Conservation (phyloP, 1,140 invertebrate species). For the Caenorhabditis latens region DNA sequence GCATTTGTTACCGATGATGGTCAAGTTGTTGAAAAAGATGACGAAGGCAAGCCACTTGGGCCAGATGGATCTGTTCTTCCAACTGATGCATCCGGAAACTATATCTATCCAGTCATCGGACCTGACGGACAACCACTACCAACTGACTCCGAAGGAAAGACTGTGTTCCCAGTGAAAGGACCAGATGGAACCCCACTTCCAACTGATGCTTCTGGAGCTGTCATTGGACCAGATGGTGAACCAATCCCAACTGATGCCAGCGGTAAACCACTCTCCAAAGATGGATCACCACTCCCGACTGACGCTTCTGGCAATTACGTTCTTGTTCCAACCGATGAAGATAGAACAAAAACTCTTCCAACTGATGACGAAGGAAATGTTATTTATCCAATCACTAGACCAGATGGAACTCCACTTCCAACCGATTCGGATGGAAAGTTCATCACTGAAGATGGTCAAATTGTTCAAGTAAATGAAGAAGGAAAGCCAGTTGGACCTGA, state of each 20-base stretch:
- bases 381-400: constrained; percentile 59
- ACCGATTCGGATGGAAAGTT: constrained; percentile 63
- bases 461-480: constrained; percentile 39
- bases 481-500: constrained; percentile 64
- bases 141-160: constrained; percentile 60
- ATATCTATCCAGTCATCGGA: constrained; percentile 61
- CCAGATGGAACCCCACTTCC: constrained; percentile 60
- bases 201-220: constrained; percentile 56
- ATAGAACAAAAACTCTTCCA: constrained; percentile 19
- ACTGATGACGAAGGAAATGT: constrained; percentile 54
- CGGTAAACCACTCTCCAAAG: constrained; percentile 60
- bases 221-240: constrained; percentile 61
- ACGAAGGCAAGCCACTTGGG: constrained; percentile 62
- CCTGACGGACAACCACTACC: constrained; percentile 59
- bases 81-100: constrained; percentile 59
- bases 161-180: constrained; percentile 50
- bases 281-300: constrained; percentile 63
- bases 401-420: constrained; percentile 66
- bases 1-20: constrained; percentile 23
- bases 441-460: constrained; percentile 42
- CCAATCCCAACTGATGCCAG: constrained; percentile 62
- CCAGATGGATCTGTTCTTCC: constrained; percentile 62
- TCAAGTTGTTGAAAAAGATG: constrained; percentile 54
- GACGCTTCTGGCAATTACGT: constrained; percentile 55
- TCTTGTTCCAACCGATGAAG: constrained; percentile 30